Conservation (phyloP, 2,888 invertebrate genomes). For the Helleia helle region DNA sequence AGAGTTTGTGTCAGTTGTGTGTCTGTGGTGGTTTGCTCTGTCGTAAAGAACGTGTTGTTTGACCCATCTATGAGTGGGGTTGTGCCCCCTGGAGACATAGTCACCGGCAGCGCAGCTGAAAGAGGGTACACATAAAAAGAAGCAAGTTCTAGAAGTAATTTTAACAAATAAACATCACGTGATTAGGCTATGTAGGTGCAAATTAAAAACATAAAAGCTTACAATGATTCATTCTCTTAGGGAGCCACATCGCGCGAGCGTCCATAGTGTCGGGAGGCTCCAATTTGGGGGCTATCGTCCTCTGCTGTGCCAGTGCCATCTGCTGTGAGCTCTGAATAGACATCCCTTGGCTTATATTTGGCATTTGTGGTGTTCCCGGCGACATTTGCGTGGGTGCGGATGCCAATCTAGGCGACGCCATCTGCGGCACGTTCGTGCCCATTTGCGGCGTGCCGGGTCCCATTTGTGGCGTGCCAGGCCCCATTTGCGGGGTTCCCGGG, state of each 20-base stretch:
- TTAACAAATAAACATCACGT: conserved; percentile 25
- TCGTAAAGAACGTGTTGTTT: conserved; percentile 53
- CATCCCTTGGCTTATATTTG: conserved; percentile 54
- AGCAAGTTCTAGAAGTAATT: neutral
- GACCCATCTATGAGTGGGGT: conserved; percentile 59
- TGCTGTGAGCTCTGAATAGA: conserved; percentile 53
- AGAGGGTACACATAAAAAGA: conserved; percentile 1
- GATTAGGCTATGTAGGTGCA: conserved; percentile 24
- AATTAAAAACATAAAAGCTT: conserved; percentile 57
- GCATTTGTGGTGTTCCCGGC: conserved; percentile 59
- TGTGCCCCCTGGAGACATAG: conserved; percentile 58
- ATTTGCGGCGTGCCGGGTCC: conserved; percentile 33
- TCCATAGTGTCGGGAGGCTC: conserved; percentile 76
- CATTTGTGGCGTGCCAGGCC: conserved; percentile 33
- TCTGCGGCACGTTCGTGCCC: conserved; percentile 48
- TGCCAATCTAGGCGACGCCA: conserved; percentile 59
- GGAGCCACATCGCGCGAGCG: conserved; percentile 77
- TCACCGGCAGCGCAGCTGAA: conserved; percentile 63
- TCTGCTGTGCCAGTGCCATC: conserved; percentile 51
- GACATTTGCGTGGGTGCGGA: conserved; percentile 62
- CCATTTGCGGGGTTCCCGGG: conserved; percentile 37
- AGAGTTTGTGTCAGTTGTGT: conserved; percentile 56
- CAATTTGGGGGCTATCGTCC: conserved; percentile 71
- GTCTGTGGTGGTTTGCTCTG: conserved; percentile 53
- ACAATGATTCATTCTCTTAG: conserved; percentile 78